Evolutionary conservation across 2,113 vertebrate genomes (phyloP).

Genomic region (Chrysemys picta): DNA sequence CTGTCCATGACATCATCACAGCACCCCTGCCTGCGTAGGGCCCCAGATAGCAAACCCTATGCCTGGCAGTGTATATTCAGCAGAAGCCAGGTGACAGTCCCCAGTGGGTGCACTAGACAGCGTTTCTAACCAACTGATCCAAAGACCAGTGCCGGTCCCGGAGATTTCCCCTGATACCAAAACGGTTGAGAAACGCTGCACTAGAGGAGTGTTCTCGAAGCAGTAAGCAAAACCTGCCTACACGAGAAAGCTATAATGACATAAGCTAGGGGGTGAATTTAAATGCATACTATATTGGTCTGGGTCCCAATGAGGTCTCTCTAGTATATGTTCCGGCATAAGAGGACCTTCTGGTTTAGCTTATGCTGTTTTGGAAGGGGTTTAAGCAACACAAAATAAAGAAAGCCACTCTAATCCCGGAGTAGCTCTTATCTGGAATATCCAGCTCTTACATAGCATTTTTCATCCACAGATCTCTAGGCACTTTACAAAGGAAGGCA

Average conservation of each 20-base stretch:
- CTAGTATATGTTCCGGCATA: background rate
- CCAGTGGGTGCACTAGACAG: background rate
- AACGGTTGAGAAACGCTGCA: background rate
- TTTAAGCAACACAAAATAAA: background rate
- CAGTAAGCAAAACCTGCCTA: background rate
- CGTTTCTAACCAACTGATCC: no score
- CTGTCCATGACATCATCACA: background rate
- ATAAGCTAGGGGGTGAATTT: background rate
- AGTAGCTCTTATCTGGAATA: background rate
- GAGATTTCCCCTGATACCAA: no score
- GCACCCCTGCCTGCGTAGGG: no score
- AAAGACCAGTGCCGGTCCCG: no score
- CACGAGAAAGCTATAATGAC: background rate
- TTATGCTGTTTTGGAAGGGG: background rate
- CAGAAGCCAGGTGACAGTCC: no score
- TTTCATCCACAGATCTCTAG: background rate
- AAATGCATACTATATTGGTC: background rate
- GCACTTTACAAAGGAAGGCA: background rate
- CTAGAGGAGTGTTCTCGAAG: background rate
- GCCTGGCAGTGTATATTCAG: background rate
- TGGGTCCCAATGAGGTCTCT: background rate
- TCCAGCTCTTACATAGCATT: accelerated
- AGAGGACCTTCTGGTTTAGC: background rate
- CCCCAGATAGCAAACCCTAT: background rate
- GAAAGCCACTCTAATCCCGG: background rate